These are phyloP conservation scores for Drosophila arizonae DNA, from an alignment of 1,140 invertebrate species.

Conservation along the genomic window DNA sequence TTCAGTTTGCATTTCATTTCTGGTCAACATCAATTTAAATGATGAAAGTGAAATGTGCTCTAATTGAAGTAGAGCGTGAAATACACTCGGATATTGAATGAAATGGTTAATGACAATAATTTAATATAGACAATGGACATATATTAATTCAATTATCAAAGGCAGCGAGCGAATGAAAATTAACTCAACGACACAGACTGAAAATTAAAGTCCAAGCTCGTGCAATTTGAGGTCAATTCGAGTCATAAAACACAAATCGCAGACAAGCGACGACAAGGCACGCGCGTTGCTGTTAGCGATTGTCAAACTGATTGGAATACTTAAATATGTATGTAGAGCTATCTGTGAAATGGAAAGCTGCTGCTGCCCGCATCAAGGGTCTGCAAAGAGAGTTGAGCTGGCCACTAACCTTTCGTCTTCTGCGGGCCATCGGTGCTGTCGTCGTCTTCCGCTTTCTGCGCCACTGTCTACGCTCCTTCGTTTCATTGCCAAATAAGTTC, in stretches of 20 bases:
- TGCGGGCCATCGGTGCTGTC: constrained; percentile 19
- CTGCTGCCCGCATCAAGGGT: neutral
- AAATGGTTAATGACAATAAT: constrained; percentile 33
- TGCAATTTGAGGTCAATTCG: constrained; percentile 52
- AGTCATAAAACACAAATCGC: constrained; percentile 33
- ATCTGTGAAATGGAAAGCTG: constrained; percentile 54
- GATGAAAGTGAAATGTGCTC: constrained; percentile 50
- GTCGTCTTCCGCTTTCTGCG: constrained; percentile 35
- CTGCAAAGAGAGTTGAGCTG: neutral
- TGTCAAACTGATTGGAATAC: constrained; percentile 34
- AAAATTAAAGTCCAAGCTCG: constrained; percentile 49
- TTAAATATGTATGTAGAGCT: constrained; percentile 17
- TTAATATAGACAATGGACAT: constrained; percentile 40
- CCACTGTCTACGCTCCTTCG: constrained; percentile 50
- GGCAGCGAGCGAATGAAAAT: constrained; percentile 35
- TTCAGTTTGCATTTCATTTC: neutral
- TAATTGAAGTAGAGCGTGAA: constrained; percentile 42
- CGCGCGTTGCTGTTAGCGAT: constrained; percentile 42
- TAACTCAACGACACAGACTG: constrained; percentile 23
- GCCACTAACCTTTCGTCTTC: constrained; percentile 55
- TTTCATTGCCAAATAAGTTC: constrained; percentile 54
- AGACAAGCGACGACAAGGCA: constrained; percentile 21
- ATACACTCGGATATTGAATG: constrained; percentile 36
- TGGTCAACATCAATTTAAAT: too few relatives aligned
- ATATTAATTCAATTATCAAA: constrained; percentile 58